These are phyloP conservation scores for Dasypogon diadema DNA, from an alignment of 2,888 invertebrate genomes.

Conservation along the genomic window DNA sequence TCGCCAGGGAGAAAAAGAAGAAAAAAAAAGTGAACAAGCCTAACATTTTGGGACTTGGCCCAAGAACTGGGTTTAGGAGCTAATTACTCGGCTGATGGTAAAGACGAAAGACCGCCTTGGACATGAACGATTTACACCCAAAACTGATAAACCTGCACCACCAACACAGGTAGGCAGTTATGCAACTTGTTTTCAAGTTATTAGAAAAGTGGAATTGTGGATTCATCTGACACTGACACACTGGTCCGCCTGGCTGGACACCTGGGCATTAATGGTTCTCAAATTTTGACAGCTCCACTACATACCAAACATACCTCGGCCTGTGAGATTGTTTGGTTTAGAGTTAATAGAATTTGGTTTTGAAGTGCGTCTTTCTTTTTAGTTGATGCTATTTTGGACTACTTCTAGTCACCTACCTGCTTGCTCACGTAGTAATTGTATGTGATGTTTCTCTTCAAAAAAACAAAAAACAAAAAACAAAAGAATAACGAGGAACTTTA, in stretches of 20 bases:
- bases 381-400: too few relatives aligned
- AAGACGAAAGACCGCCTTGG: not conserved
- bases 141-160: not conserved
- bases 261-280: constrained; percentile 5
- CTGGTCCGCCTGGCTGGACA: too few relatives aligned
- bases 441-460: too few relatives aligned
- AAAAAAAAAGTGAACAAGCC: constrained; percentile 10
- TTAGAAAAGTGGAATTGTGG: not conserved
- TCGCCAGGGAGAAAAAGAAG: constrained; percentile 18
- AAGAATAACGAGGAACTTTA: too few relatives aligned
- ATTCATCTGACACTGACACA: not conserved
- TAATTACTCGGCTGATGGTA: not conserved
- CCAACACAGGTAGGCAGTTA: constrained; percentile 8
- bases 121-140: not conserved
- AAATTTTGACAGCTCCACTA: constrained; percentile 1
- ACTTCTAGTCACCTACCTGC: too few relatives aligned
- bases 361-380: too few relatives aligned
- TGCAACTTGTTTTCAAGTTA: constrained; percentile 1
- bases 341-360: too few relatives aligned
- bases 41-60: not conserved
- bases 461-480: too few relatives aligned
- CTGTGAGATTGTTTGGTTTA: too few relatives aligned
- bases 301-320: too few relatives aligned
- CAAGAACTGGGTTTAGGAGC: not conserved
- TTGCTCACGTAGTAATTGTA: too few relatives aligned